Conservation (phyloP, 2,113 vertebrate genomes). For the Herpetotheres cachinnans region DNA sequence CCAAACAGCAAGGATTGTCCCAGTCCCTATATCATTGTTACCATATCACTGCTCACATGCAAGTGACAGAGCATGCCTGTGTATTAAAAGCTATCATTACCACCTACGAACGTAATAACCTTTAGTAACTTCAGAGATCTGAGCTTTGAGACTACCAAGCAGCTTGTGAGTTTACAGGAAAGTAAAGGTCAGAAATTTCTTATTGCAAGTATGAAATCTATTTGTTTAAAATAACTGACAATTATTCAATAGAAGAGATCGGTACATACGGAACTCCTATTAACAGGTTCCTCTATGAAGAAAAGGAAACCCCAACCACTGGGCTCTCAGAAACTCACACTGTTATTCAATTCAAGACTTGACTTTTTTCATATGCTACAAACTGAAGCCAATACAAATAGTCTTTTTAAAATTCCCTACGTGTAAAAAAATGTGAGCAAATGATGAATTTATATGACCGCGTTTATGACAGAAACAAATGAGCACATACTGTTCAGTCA, state of each 20-base stretch:
- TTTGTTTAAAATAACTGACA: not conserved
- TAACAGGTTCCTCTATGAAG: not conserved
- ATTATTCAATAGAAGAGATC: not conserved
- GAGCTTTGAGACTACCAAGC: not conserved
- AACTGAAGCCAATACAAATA: not conserved
- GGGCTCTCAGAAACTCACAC: not conserved
- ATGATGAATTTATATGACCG: not conserved
- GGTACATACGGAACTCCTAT: not conserved
- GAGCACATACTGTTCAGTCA: not conserved
- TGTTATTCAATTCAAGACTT: not conserved
- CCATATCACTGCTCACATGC: fast-evolving
- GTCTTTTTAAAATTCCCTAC: too few species aligned
- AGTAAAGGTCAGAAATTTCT: not conserved
- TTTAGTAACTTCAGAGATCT: not conserved
- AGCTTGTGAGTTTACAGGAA: not conserved
- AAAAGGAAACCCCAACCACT: not conserved
- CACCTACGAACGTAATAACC: not conserved
- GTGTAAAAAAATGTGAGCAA: not conserved
- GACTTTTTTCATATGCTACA: not conserved
- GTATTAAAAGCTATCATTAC: not conserved
- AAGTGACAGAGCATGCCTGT: not conserved
- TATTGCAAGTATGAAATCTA: not conserved
- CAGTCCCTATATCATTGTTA: not conserved
- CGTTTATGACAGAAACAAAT: not conserved
- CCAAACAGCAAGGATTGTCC: not conserved